phyloP scores from a whole-genome alignment of 2,113 vertebrate species.

The Hippocampus mohnikei region DNA sequence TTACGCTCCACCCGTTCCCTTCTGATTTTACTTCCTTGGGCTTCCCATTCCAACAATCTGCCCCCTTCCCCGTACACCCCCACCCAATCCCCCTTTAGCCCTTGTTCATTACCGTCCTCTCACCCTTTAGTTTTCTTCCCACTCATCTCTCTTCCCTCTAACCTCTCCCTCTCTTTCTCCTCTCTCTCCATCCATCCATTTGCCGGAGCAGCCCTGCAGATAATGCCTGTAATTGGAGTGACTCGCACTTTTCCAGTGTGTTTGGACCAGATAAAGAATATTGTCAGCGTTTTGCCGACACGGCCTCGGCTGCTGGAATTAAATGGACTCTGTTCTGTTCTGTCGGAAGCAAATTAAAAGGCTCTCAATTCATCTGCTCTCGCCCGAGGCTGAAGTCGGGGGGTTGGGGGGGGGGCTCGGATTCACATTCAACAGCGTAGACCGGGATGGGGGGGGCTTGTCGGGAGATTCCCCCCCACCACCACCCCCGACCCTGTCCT shows the following conservation, averaged over 20 bases:
- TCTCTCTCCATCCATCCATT: conserved; percentile 64
- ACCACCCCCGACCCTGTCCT: conserved; percentile 22
- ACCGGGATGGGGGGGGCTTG: conserved; percentile 20
- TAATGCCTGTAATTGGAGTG: conserved; percentile 77
- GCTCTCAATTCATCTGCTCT: conserved; percentile 73
- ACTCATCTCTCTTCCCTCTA: conserved; percentile 32
- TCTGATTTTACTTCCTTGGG: conserved; percentile 43
- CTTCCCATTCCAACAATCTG: conserved; percentile 15
- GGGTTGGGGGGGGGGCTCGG: conserved; percentile 44
- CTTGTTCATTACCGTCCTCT: conserved; percentile 47
- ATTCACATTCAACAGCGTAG: conserved; percentile 56
- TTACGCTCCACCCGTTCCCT: conserved; percentile 40
- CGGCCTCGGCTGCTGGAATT: conserved; percentile 73
- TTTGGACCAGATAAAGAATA: conserved; percentile 78
- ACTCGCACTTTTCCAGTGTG: conserved; percentile 74
- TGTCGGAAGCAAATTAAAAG: conserved; percentile 74
- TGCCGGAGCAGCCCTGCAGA: conserved; percentile 65
- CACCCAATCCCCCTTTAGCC: conserved; percentile 32
- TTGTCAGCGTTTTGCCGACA: conserved; percentile 72
- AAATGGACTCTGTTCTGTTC: conserved; percentile 75
- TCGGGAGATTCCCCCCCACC: background rate
- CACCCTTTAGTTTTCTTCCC: conserved; percentile 49
- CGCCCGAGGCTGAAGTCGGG: conserved; percentile 64
- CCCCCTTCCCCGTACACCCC: too few relatives aligned
- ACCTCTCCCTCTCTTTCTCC: conserved; percentile 24